Evolutionary conservation across 2,888 invertebrate species (phyloP), one percentile per base, ranked within the genome.

Genomic region (Nymphalis c-album): DNA sequence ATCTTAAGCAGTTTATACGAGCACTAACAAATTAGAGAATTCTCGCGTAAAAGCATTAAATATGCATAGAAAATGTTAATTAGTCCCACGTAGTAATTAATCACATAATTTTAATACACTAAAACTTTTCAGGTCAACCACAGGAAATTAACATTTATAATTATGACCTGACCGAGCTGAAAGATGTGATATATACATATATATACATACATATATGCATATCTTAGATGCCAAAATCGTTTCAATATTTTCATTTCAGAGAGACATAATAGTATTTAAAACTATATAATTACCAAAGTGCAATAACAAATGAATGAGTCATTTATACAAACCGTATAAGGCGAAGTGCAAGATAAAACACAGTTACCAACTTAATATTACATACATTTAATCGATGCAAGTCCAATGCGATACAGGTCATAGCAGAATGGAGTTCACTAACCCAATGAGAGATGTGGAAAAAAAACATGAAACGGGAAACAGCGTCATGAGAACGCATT

Each of bases 401-500:
- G 31, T 35, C 31, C 55, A 55, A 55, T 55, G 17, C 3, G 48
- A 48, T n/a, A 31, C 31, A n/a, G 26, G 55, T 55, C 55, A 55
- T 7, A 55, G 51, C 22, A 51, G 51, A 51, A 50, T 16, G 31
- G 57, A 57, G 59, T 59, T 65, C 64, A 60, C 22, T 18, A n/a
- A 53, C 64, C 64, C 31, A 26, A 31, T n/a, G 31, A 50, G 50
- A 61, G 26, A 22, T 16, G 51, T 22, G 51, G 22, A 51, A 61
- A 26, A 53, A 51, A 31, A 60, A 60, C 60, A 60, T 59, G 60
- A 59, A 60, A 65, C 48, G 46, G 53, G 46, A 53, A 65, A 65
- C 31, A 53, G 53, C 64, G 50, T 26, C 64, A 65, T 53, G 51
- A 64, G 63, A 62, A 64, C 47, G 59, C 68, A 70, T 70, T 72